Evolutionary conservation across 2,888 invertebrate species (phyloP).

Genomic region (Venusia cambrica): DNA sequence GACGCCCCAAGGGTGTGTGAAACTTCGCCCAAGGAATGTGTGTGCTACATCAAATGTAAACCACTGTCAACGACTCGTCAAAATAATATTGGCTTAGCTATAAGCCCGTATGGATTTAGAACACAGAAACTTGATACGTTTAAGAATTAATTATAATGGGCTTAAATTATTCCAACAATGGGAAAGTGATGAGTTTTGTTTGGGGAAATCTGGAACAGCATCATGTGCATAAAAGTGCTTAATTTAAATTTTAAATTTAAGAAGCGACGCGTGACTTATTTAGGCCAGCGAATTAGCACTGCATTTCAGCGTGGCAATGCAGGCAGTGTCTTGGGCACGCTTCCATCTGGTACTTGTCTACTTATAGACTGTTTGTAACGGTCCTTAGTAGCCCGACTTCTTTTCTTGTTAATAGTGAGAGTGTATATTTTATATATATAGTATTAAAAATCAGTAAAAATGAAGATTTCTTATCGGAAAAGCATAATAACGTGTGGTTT

Average conservation of each 20-base stretch:
- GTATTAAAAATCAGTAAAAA: too few species aligned
- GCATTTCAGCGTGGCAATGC: too few species aligned
- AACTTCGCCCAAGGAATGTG: constrained; percentile 38
- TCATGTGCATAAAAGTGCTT: too few species aligned
- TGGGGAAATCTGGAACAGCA: not conserved
- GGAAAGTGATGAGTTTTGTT: constrained; percentile 23
- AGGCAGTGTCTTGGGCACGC: too few species aligned
- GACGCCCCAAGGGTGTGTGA: constrained; percentile 50
- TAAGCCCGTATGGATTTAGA: constrained; percentile 57
- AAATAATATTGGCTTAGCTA: constrained; percentile 77
- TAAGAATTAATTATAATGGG: constrained; percentile 57
- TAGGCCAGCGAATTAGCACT: too few species aligned
- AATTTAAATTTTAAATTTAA: too few species aligned
- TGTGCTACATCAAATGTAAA: constrained; percentile 74
- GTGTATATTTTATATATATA: too few species aligned
- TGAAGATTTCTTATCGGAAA: constrained; percentile 6
- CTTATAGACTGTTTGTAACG: too few species aligned
- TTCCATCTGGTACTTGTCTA: too few species aligned
- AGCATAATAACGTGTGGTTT: constrained; percentile 33
- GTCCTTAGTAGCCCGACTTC: too few species aligned
- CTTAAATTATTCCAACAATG: constrained; percentile 28
- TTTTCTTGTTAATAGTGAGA: too few species aligned
- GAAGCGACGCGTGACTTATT: too few species aligned
- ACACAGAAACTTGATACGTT: constrained; percentile 64
- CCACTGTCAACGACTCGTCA: constrained; percentile 80